phyloP scores from a whole-genome alignment of 2,888 invertebrate species.

The Calameuta pallipes region DNA sequence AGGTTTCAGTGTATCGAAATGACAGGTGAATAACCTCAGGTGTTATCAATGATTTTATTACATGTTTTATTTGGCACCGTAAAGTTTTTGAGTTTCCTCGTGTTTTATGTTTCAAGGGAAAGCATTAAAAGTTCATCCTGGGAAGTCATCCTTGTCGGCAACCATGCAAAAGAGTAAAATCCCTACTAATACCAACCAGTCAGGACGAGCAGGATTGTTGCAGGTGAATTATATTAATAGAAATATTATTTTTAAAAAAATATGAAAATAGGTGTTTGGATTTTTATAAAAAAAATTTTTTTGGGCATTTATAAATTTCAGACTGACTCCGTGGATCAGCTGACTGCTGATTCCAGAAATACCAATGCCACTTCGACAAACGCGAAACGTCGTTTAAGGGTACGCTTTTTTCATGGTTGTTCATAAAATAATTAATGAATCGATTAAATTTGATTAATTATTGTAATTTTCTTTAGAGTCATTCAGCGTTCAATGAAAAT shows the following conservation, averaged over 20 bases:
- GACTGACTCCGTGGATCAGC: constrained; percentile 20
- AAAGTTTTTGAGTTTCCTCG: neutral
- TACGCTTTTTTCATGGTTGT: neutral
- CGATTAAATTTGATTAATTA: neutral
- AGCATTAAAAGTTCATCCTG: neutral
- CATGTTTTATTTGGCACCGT: neutral
- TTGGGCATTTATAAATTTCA: neutral
- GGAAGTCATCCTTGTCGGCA: neutral
- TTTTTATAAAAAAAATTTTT: neutral
- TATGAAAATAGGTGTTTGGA: neutral
- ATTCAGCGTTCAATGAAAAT: neutral
- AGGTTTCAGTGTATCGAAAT: neutral
- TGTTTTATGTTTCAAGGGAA: neutral
- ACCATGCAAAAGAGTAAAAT: constrained; percentile 31
- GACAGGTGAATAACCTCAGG: neutral
- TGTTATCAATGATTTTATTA: neutral
- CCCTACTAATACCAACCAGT: constrained; percentile 24
- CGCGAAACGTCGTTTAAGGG: neutral
- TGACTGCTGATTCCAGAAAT: constrained; percentile 12
- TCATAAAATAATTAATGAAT: neutral
- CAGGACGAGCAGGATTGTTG: constrained; percentile 12
- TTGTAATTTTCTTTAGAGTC: neutral
- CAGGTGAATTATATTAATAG: constrained; percentile 9
- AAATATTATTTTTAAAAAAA: neutral
- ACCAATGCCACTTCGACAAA: neutral